These are phyloP conservation scores for Plebejus anna DNA, from an alignment of 2,888 invertebrate species.

Conservation along the genomic window DNA sequence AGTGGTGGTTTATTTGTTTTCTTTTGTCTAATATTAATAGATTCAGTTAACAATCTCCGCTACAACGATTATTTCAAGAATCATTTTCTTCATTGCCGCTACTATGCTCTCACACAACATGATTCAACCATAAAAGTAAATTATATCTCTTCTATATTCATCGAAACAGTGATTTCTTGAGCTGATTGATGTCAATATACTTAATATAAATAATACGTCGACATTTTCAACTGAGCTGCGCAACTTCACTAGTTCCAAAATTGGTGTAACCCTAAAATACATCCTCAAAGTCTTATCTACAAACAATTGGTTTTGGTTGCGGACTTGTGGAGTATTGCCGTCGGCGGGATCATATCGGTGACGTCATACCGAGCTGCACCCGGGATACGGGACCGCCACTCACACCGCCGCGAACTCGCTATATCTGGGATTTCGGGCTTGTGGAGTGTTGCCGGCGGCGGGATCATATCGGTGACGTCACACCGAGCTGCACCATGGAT, in stretches of 20 bases:
- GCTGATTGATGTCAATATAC: too few species aligned
- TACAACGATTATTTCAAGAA: too few species aligned
- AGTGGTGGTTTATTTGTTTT: too few species aligned
- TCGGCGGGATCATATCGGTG: slow-evolving; percentile 15
- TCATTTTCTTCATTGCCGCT: too few species aligned
- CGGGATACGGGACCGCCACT: not conserved
- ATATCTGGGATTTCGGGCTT: not conserved
- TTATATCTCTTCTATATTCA: too few species aligned
- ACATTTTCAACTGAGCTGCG: too few species aligned
- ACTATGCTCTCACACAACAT: too few species aligned
- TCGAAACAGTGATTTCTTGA: too few species aligned
- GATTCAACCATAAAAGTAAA: too few species aligned
- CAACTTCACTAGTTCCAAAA: not conserved
- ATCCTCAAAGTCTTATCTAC: slow-evolving; percentile 2
- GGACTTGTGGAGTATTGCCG: slow-evolving; percentile 2
- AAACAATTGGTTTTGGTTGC: slow-evolving; percentile 9
- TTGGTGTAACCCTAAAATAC: not conserved
- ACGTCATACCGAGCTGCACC: slow-evolving; percentile 26
- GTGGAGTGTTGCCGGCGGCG: not conserved
- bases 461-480: not conserved
- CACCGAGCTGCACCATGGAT: not conserved
- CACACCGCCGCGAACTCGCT: not conserved
- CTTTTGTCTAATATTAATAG: too few species aligned
- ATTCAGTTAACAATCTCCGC: too few species aligned
- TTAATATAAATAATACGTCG: too few species aligned